Conservation (phyloP, 2,888 invertebrate genomes). For the Coenonympha arcania region DNA sequence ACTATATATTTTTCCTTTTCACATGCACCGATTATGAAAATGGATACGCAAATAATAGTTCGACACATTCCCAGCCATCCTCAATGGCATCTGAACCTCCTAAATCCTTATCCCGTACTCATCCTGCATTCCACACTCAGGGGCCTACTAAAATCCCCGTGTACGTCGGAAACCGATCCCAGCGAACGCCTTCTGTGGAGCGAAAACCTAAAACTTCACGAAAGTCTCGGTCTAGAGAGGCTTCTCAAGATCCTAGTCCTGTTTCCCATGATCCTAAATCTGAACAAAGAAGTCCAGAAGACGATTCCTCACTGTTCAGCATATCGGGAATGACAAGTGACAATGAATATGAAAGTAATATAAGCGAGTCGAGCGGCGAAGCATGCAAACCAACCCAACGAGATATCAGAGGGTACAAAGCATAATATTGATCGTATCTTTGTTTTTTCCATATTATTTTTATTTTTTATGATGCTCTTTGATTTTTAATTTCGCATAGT, state of each 20-base stretch:
- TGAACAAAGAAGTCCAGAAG: constrained; percentile 72
- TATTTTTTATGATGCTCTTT: constrained; percentile 61
- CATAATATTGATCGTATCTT: constrained; percentile 59
- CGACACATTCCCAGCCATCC: constrained; percentile 73
- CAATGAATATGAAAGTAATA: constrained; percentile 73
- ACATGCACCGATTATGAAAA: constrained; percentile 62
- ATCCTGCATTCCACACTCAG: constrained; percentile 74
- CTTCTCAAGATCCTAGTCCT: constrained; percentile 65
- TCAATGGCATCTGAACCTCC: constrained; percentile 67
- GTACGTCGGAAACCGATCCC: constrained; percentile 77
- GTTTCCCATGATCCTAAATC: constrained; percentile 67
- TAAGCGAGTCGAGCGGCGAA: constrained; percentile 70
- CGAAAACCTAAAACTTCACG: constrained; percentile 47
- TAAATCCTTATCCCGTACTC: constrained; percentile 68
- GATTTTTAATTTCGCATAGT: constrained; percentile 36
- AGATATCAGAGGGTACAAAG: constrained; percentile 69
- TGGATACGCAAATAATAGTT: constrained; percentile 55
- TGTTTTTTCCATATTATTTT: constrained; percentile 57
- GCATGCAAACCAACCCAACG: constrained; percentile 66
- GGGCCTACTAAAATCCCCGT: constrained; percentile 83
- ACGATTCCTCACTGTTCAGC: constrained; percentile 72
- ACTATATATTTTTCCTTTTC: constrained; percentile 52
- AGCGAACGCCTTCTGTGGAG: constrained; percentile 71
- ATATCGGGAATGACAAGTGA: constrained; percentile 75
- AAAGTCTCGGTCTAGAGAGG: constrained; percentile 57